These are phyloP conservation scores for Fundulus diaphanus DNA, from an alignment of 2,797 vertebrate species.

Conservation along the genomic window DNA sequence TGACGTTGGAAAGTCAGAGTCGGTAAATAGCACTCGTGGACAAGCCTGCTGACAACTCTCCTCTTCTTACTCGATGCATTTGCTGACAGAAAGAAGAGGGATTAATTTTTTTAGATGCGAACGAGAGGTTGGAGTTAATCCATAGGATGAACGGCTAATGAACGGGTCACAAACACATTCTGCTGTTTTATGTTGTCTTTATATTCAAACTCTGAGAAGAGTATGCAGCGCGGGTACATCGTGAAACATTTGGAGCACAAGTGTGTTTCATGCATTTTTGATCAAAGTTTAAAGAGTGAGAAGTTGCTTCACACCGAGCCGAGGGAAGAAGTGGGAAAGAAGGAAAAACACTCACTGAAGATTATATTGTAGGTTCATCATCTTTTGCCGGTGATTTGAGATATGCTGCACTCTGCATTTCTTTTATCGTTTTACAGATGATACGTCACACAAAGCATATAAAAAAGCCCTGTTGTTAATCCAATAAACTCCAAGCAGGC, in stretches of 20 bases:
- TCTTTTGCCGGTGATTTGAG: constrained; percentile 39
- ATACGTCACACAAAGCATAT: constrained; percentile 58
- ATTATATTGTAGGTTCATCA: constrained; percentile 49
- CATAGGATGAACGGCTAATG: constrained; percentile 53
- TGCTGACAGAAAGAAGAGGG: constrained; percentile 47
- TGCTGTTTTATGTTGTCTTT: constrained; percentile 40
- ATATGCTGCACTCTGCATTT: constrained; percentile 23
- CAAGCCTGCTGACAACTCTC: constrained; percentile 55
- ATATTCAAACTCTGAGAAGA: constrained; percentile 39
- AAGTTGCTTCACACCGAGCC: constrained; percentile 27
- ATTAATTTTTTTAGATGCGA: constrained; percentile 75
- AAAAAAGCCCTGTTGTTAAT: constrained; percentile 35
- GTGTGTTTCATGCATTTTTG: constrained; percentile 23
- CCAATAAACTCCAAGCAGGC: constrained; percentile 37
- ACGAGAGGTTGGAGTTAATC: constrained; percentile 72
- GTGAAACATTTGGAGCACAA: constrained; percentile 31
- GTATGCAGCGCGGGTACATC: background rate
- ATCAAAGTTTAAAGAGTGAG: constrained; percentile 50
- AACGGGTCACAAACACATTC: constrained; percentile 50
- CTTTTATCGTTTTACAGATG: constrained; percentile 37
- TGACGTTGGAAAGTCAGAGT: constrained; percentile 27
- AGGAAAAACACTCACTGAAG: constrained; percentile 20
- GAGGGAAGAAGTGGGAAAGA: constrained; percentile 9
- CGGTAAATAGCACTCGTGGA: constrained; percentile 40
- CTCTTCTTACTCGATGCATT: constrained; percentile 56